Evolutionary conservation across 2,888 invertebrate genomes (phyloP).

Genomic region (Melinaea marsaeus): DNA sequence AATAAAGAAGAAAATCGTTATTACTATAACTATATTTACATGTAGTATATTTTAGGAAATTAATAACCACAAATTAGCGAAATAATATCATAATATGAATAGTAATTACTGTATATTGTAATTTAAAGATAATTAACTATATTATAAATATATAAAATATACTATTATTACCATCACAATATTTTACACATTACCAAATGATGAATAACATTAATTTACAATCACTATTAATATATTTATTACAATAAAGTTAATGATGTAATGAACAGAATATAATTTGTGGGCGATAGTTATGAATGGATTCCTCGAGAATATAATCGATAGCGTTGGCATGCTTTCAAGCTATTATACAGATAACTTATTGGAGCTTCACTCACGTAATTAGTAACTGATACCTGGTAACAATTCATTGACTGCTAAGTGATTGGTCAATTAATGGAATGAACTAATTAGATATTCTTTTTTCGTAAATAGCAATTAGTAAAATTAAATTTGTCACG

Average conservation of each 20-base stretch:
- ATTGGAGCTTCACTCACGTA: conserved; percentile 24
- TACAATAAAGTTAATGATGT: conserved; percentile 7
- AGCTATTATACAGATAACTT: conserved; percentile 26
- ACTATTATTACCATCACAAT: not conserved
- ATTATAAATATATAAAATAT: not conserved
- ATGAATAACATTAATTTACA: not conserved
- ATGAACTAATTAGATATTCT: not conserved
- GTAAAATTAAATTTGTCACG: not conserved
- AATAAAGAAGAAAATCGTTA: no score
- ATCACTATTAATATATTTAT: not conserved
- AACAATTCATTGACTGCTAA: conserved; percentile 14
- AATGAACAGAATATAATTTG: conserved; percentile 15
- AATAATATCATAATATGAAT: not conserved
- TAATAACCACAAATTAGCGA: not conserved
- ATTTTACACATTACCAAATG: not conserved
- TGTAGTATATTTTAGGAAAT: no score
- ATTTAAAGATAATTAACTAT: no score
- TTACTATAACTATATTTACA: no score
- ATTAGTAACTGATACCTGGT: conserved; percentile 17
- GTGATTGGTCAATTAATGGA: conserved; percentile 18
- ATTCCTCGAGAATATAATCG: conserved; percentile 18
- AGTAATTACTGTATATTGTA: not conserved
- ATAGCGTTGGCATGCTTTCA: conserved; percentile 25
- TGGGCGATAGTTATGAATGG: conserved; percentile 17
- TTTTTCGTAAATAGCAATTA: not conserved